Conservation (phyloP, 2,797 vertebrate species). For the Platalea minor region DNA sequence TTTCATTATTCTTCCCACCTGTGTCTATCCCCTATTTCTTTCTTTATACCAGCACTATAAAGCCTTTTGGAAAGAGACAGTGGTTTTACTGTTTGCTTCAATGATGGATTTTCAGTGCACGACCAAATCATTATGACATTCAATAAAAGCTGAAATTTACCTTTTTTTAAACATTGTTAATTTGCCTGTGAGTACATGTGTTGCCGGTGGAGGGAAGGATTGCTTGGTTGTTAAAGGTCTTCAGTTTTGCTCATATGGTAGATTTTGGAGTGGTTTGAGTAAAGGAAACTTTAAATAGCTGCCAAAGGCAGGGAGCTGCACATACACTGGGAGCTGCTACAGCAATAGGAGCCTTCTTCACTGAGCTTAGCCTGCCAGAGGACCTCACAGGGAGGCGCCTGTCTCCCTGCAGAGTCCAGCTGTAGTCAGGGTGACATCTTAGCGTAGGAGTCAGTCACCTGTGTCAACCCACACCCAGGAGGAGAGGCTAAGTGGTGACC, state of each 20-base stretch:
- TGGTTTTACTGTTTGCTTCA: background rate
- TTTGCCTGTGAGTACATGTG: fast-evolving
- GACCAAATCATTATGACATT: background rate
- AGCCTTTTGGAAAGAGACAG: background rate
- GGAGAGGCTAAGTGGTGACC: background rate
- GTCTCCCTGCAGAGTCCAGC: background rate
- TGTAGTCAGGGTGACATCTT: background rate
- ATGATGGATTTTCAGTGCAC: background rate
- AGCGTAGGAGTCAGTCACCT: background rate
- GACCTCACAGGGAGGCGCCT: background rate
- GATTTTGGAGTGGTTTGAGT: background rate
- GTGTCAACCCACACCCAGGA: background rate
- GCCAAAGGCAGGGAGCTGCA: background rate
- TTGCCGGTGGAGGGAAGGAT: background rate
- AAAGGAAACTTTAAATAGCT: background rate
- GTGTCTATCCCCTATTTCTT: background rate
- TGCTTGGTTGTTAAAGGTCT: background rate
- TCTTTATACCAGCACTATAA: background rate
- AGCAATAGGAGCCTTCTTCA: background rate
- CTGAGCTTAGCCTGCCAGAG: background rate
- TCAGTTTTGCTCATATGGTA: background rate
- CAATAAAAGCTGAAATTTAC: background rate
- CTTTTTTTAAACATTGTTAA: background rate
- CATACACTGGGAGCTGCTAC: background rate
- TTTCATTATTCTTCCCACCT: background rate